phyloP scores from a whole-genome alignment of 2,113 vertebrate species.

The Pseudolaguvia tuberculata region DNA sequence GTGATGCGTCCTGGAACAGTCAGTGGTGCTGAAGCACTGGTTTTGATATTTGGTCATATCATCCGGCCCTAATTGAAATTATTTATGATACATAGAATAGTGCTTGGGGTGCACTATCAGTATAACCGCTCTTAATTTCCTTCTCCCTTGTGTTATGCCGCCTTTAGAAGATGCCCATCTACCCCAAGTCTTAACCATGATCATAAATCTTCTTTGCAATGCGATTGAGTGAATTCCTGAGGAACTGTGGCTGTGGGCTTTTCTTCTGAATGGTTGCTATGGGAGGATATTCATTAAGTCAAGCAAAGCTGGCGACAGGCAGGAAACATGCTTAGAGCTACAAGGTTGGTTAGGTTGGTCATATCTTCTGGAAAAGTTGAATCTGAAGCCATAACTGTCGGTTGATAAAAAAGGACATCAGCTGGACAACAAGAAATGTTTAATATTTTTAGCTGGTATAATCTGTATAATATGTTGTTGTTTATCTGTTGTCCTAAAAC shows the following conservation, averaged over 20 bases:
- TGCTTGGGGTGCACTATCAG: too few relatives aligned
- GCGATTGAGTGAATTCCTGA: neutral
- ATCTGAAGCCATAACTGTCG: neutral
- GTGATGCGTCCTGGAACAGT: too few relatives aligned
- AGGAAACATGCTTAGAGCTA: neutral
- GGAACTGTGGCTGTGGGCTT: neutral
- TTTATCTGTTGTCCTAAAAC: neutral
- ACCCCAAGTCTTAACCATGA: neutral
- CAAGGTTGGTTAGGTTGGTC: neutral
- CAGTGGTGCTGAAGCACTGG: too few relatives aligned
- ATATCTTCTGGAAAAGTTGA: neutral
- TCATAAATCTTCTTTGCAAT: neutral
- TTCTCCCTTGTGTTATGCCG: neutral
- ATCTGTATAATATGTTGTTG: neutral
- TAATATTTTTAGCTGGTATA: neutral
- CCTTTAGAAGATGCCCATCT: neutral
- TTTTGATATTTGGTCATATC: too few relatives aligned
- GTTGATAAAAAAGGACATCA: neutral
- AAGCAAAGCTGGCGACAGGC: neutral
- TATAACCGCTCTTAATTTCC: too few relatives aligned
- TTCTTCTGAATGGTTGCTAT: neutral
- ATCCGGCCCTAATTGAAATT: too few relatives aligned
- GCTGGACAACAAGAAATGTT: neutral
- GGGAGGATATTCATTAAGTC: slow-evolving; percentile 35
- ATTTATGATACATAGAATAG: too few relatives aligned